phyloP scores from a whole-genome alignment of 1,140 invertebrate genomes.

The Diprion similis region DNA sequence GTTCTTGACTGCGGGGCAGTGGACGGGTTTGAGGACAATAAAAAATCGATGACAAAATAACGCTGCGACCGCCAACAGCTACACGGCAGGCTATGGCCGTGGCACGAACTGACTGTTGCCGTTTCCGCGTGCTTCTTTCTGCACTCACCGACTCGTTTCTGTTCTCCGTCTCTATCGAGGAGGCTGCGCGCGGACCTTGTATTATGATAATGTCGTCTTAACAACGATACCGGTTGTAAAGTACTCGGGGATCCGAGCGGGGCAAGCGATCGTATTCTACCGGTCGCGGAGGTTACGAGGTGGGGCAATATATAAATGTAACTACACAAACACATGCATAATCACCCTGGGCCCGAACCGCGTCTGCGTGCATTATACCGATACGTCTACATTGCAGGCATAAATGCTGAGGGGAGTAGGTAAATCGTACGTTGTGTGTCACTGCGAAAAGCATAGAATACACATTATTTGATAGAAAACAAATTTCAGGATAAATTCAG shows the following conservation, averaged over 20 bases:
- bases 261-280: background rate
- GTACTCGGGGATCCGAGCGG: background rate
- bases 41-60: constrained; percentile 55
- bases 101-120: constrained; percentile 56
- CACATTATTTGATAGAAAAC: too few relatives aligned
- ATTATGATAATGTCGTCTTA: constrained; percentile 2
- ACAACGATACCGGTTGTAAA: constrained; percentile 2
- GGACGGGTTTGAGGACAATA: constrained; percentile 1
- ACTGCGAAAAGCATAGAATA: too few relatives aligned
- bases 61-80: constrained; percentile 34
- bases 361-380: background rate
- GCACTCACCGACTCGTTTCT: constrained; percentile 49
- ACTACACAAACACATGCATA: background rate
- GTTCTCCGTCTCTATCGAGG: constrained; percentile 31
- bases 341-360: too few relatives aligned
- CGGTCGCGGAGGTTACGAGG: background rate
- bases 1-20: background rate
- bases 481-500: too few relatives aligned
- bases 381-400: background rate
- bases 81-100: constrained; percentile 43
- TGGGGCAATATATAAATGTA: background rate
- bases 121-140: constrained; percentile 61
- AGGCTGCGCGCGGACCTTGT: constrained; percentile 24
- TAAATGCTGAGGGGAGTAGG: background rate
- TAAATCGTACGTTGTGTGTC: background rate